Evolutionary conservation across 2,113 vertebrate species (phyloP).

Genomic region (Falcunculus frontatus): DNA sequence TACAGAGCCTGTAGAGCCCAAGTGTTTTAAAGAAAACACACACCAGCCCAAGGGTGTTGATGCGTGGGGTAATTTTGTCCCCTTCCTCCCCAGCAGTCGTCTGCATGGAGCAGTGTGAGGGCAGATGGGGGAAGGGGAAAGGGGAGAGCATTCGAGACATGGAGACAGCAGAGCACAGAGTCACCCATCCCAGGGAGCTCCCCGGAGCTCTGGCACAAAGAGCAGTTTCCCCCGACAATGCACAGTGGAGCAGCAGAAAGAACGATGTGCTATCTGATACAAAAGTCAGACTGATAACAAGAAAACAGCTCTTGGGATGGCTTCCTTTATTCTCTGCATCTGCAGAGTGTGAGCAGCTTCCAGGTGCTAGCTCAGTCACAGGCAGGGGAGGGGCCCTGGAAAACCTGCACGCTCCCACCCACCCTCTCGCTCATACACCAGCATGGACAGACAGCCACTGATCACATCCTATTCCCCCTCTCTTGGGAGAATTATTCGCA

Average conservation of each 20-base stretch:
- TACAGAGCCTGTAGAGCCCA: neutral
- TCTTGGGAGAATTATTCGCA: neutral
- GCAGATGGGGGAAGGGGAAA: neutral
- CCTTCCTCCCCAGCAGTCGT: neutral
- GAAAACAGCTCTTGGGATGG: neutral
- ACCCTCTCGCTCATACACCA: neutral
- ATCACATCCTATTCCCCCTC: neutral
- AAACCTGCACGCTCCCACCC: neutral
- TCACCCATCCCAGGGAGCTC: no score
- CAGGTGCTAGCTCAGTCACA: neutral
- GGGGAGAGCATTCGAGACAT: fast-evolving
- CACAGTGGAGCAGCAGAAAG: neutral
- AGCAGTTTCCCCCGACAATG: neutral
- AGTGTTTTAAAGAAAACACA: neutral
- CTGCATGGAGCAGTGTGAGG: neutral
- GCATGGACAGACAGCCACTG: fast-evolving
- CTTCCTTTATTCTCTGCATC: neutral
- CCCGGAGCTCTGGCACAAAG: neutral
- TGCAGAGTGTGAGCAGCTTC: neutral
- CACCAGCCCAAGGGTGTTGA: neutral
- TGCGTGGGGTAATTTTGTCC: neutral
- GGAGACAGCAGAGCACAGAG: neutral
- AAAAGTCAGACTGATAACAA: neutral
- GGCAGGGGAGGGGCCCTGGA: neutral
- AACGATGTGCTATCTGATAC: fast-evolving